phyloP scores from a whole-genome alignment of 2,888 invertebrate genomes.

The Gortyna flavago region DNA sequence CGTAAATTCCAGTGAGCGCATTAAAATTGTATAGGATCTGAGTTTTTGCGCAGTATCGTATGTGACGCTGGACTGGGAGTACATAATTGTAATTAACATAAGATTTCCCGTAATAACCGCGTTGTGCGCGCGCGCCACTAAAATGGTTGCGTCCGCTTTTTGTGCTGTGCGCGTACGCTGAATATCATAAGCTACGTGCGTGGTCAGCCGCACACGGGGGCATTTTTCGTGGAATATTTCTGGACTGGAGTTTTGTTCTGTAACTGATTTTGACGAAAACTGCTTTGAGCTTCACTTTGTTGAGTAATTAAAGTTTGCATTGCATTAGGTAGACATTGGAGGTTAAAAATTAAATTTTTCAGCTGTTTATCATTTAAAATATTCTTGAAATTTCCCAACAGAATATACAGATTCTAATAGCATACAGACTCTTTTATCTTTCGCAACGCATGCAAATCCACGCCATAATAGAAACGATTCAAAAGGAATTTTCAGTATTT shows the following conservation, averaged over 20 bases:
- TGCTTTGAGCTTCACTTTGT: background rate
- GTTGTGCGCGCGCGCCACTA: constrained; percentile 80
- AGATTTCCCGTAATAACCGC: constrained; percentile 87
- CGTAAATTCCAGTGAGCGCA: constrained; percentile 86
- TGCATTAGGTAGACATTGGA: fast-evolving
- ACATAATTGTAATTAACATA: constrained; percentile 86
- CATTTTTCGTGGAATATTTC: constrained; percentile 77
- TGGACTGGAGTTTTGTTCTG: constrained; percentile 9
- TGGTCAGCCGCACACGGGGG: constrained; percentile 74
- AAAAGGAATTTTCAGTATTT: constrained; percentile 30
- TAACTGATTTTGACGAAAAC: background rate
- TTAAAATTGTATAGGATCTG: constrained; percentile 87
- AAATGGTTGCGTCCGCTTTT: constrained; percentile 85
- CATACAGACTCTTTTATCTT: fast-evolving
- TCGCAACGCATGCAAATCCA: fast-evolving
- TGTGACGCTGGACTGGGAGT: constrained; percentile 74
- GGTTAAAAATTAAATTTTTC: fast-evolving
- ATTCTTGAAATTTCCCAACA: fast-evolving
- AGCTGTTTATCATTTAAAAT: fast-evolving
- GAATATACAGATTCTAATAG: background rate
- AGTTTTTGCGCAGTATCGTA: constrained; percentile 81
- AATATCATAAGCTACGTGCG: constrained; percentile 86
- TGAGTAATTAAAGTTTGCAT: background rate
- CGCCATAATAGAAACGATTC: background rate
- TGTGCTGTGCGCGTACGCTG: constrained; percentile 83